phyloP scores from a whole-genome alignment of 2,888 invertebrate species.

The Leptodirus hochenwartii region DNA sequence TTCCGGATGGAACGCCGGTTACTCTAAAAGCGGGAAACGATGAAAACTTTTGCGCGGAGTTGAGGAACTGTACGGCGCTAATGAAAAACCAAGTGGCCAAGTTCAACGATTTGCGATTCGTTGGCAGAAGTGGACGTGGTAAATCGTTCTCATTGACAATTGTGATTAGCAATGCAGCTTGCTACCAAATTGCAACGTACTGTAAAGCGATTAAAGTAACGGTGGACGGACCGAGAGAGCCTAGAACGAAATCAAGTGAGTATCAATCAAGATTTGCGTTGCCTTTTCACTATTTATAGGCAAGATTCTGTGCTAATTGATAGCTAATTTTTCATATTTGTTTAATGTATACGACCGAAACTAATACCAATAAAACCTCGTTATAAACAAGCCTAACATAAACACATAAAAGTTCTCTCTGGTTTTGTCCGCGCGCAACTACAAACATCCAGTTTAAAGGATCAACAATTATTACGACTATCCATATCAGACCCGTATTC shows the following conservation, averaged over 20 bases:
- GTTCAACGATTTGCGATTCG: conserved; percentile 96
- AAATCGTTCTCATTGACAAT: conserved; percentile 93
- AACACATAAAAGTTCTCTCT: too few relatives aligned
- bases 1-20: conserved; percentile 86
- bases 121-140: conserved; percentile 91
- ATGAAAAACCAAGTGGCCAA: conserved; percentile 98
- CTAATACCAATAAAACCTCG: too few relatives aligned
- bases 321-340: too few relatives aligned
- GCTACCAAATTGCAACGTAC: conserved; percentile 80
- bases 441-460: too few relatives aligned
- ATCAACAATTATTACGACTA: too few relatives aligned
- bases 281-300: neutral
- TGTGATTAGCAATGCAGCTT: conserved; percentile 64
- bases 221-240: conserved; percentile 96
- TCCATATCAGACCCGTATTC: too few relatives aligned
- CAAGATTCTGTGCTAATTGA: conserved; percentile 2
- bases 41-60: conserved; percentile 90
- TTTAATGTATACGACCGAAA: too few relatives aligned
- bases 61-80: conserved; percentile 81
- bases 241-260: conserved; percentile 93
- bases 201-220: conserved; percentile 97
- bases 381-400: too few relatives aligned
- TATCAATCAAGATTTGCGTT: conserved; percentile 21
- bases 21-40: conserved; percentile 94
- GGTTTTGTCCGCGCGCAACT: too few relatives aligned